Base-by-base conservation (phyloP, 1,140 invertebrate species). In the Diplogasteroides magnus region DNA sequence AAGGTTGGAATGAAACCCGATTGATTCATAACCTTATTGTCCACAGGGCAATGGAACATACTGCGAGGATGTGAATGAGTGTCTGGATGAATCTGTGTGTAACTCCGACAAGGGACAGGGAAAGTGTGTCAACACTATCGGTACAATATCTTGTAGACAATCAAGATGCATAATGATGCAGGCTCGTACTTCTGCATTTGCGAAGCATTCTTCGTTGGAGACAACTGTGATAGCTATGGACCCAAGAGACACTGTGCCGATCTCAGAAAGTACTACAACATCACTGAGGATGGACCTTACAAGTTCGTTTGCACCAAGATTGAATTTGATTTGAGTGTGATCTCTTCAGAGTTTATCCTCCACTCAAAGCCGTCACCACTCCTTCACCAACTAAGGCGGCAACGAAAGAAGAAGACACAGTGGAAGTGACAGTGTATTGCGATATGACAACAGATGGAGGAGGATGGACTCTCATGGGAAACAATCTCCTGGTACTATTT, bases 391-490 rank as follows among this genome's bases (percentile, higher is more conserved):
- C 37, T 11, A 6, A 11, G 37, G 37, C 19, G 37, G 19, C 6
- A 11, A 48, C 6, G 6, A 48, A 48, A 48, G 19, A n/a, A n/a
- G n/a, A n/a, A n/a, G n/a, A 48, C 6, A 11, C 19, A 19, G 37
- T 11, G 19, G 19, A 48, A 48, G 19, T 6, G 6, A 19, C 37
- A 48, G 80, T 80, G 23, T 80, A 66, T 69, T 82, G 80, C 63
- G 80, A 81, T 61, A 77, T 78, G 65, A 73, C 71, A 25, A 76
- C 72, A 2, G 75, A 76, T 25, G 81, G 79, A 13, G 77, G 78
- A 15, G 81, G 82, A 2, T 83, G 82, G 82, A 83, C 82, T 37
- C 74, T 84, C 32, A 58, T 83, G 68, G 72, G 69, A n/a, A 59
- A 76, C 31, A 64, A 6, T 6, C 19, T 48, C 37, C 6, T 19